Conservation (phyloP, 2,888 invertebrate genomes). For the Trisateles emortualis region DNA sequence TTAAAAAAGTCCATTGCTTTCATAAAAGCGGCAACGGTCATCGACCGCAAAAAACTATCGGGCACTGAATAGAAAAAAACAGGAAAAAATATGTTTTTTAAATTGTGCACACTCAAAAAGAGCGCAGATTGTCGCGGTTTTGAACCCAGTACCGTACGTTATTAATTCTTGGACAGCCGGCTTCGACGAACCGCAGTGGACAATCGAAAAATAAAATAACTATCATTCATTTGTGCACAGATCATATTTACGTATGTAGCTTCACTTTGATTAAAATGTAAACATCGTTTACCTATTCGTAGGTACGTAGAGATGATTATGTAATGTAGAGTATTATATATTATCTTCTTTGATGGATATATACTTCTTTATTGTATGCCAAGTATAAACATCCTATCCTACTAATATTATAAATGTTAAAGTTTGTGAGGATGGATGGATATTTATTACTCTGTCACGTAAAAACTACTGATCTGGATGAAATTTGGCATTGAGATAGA, state of each 20-base stretch:
- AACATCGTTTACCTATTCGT: constrained; percentile 4
- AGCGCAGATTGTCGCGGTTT: constrained; percentile 83
- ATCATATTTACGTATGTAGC: constrained; percentile 72
- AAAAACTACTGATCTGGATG: no score
- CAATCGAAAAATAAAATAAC: constrained; percentile 86
- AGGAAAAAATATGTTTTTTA: constrained; percentile 59
- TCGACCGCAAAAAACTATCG: constrained; percentile 84
- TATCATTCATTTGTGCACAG: constrained; percentile 78
- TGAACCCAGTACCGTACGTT: constrained; percentile 65
- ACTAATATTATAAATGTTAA: no score
- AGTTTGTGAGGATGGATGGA: no score
- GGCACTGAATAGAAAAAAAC: constrained; percentile 74
- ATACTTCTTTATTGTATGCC: no score
- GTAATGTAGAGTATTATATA: no score
- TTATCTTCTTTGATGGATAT: no score
- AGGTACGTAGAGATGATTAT: no score
- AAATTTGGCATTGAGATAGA: no score
- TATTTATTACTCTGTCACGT: no score
- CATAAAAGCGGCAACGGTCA: constrained; percentile 72
- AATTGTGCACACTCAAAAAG: constrained; percentile 72
- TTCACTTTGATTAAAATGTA: constrained; percentile 53
- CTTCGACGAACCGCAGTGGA: constrained; percentile 70
- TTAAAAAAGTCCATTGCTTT: constrained; percentile 61
- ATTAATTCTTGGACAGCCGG: constrained; percentile 83
- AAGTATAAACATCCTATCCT: no score